Conservation (phyloP, 2,888 invertebrate genomes). For the Auanema sp. region DNA sequence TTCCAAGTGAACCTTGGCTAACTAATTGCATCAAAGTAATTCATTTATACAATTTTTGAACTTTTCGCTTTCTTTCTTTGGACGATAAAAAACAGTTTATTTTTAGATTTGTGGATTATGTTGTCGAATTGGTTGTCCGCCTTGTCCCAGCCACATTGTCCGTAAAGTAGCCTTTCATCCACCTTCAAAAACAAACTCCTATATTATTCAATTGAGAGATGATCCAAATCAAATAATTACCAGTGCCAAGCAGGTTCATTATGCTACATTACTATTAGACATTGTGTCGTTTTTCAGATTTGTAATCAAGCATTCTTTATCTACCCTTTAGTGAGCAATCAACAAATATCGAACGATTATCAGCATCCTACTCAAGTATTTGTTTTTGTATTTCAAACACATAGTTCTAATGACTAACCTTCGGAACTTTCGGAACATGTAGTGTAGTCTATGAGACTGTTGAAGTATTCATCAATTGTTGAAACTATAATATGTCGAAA, state of each 20-base stretch:
- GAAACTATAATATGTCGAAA: not conserved
- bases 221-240: conserved; percentile 13
- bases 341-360: not conserved
- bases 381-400: too few relatives aligned
- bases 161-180: conserved; percentile 58
- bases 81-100: too few relatives aligned
- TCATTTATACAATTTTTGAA: too few relatives aligned
- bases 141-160: conserved; percentile 47
- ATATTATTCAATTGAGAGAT: conserved; percentile 20
- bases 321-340: not conserved
- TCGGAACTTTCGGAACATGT: not conserved
- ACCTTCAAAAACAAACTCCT: conserved; percentile 27
- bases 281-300: conserved; percentile 1
- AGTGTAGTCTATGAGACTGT: not conserved
- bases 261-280: not conserved
- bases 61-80: too few relatives aligned
- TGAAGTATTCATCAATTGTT: not conserved
- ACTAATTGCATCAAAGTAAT: too few relatives aligned
- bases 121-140: conserved; percentile 53
- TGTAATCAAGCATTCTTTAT: conserved; percentile 9
- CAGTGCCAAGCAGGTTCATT: conserved; percentile 8
- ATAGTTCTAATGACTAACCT: too few relatives aligned
- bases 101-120: conserved; percentile 27
- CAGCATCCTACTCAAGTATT: not conserved
- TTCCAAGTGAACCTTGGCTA: too few relatives aligned